These are phyloP conservation scores for Nycticebus coucang DNA, from an alignment of 2,113 vertebrate species.

Conservation along the genomic window DNA sequence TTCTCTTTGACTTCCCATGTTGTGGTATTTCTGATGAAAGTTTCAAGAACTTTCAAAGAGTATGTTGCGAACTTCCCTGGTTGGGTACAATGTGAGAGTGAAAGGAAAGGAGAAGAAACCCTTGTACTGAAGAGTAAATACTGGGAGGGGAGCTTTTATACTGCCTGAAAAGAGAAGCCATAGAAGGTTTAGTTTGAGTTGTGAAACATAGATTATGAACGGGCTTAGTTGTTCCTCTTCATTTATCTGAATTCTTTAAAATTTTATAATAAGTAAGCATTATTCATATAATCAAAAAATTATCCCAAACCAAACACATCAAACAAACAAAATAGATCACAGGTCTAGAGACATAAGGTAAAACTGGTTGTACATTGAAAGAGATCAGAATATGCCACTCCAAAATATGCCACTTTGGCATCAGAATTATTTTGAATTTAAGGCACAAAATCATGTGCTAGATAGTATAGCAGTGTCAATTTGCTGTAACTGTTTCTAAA, in stretches of 20 bases:
- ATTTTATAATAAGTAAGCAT: conserved; percentile 5
- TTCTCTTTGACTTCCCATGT: conserved; percentile 43
- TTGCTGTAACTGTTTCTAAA: conserved; percentile 38
- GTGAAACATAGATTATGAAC: conserved; percentile 43
- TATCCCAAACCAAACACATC: not conserved
- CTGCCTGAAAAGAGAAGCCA: not conserved
- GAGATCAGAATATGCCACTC: not conserved
- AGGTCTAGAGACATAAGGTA: not conserved
- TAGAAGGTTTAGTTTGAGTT: conserved; percentile 16
- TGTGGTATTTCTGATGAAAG: not conserved
- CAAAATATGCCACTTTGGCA: conserved; percentile 1
- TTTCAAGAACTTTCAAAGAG: conserved; percentile 16
- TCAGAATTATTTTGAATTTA: conserved; percentile 34
- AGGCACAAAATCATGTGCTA: not conserved
- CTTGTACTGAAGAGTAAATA: not conserved
- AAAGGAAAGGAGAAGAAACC: conserved; percentile 10
- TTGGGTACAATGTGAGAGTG: conserved; percentile 12
- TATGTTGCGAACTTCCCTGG: conserved; percentile 5
- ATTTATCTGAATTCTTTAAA: not conserved
- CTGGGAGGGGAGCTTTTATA: not conserved
- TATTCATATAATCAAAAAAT: conserved; percentile 20
- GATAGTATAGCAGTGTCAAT: conserved; percentile 32
- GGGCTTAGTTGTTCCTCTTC: conserved; percentile 25
- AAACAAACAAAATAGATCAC: conserved; percentile 44
- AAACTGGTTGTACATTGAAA: not conserved